Percentiles rank a stretch among this genome's conserved stretches.
Evolutionary conservation across 2,888 invertebrate genomes (phyloP).

Genomic region (Kryphioiulus occultus): DNA sequence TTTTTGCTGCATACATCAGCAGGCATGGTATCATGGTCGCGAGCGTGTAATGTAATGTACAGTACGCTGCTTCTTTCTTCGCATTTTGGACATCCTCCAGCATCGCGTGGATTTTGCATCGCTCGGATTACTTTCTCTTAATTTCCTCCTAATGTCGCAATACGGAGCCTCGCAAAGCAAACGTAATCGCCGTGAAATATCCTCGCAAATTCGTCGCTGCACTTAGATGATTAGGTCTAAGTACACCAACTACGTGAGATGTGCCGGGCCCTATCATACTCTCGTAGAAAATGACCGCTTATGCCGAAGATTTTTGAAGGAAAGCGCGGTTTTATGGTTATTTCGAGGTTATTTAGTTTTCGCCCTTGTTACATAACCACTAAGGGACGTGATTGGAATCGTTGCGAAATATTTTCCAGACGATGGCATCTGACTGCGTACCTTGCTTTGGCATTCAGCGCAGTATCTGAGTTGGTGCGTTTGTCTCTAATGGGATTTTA

Average conservation of each 20-base stretch:
- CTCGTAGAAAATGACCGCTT: not conserved
- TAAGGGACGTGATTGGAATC: not conserved
- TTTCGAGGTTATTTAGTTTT: not conserved
- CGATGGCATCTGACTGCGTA: not conserved
- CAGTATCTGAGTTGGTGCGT: not conserved
- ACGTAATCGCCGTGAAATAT: not conserved
- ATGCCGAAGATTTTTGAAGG: constrained; percentile 2
- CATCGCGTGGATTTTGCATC: not conserved
- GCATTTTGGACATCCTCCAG: not conserved
- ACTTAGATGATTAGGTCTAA: constrained; percentile 16
- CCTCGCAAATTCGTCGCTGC: not conserved
- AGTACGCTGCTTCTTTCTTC: not conserved
- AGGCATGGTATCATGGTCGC: not conserved
- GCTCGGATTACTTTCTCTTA: not conserved
- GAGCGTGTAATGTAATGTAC: not conserved
- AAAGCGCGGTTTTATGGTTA: not conserved
- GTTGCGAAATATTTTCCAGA: not conserved
- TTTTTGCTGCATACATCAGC: no score
- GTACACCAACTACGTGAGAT: not conserved
- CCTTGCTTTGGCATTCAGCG: not conserved
- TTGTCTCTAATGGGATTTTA: not conserved
- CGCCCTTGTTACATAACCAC: not conserved
- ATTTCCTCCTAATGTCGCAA: not conserved
- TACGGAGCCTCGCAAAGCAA: not conserved
- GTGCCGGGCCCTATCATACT: not conserved